Evolutionary conservation across 2,797 vertebrate species (phyloP), one percentile per base, ranked within the genome.

Genomic region (Anguilla megastoma): DNA sequence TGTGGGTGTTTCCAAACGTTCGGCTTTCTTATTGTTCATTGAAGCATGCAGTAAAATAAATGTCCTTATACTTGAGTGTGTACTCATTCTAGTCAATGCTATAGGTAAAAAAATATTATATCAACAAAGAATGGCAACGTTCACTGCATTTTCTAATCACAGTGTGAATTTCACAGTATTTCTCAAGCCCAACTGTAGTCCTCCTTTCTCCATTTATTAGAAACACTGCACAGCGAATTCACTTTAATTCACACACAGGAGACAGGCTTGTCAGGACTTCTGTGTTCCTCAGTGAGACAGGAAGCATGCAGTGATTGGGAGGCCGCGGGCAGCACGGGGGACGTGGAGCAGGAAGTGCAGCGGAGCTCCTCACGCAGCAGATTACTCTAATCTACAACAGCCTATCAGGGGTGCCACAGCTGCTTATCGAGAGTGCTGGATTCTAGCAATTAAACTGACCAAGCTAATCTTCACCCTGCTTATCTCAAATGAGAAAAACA

Each of bases 401-500:
- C 50, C 3, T 30, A 58, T 48, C 83, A 85, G 83, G 50, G 58
- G 66, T n/a, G 33, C 33, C 56, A 30, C 52, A 63, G 33, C 27
- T 60, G 58, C 30, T 60, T 54, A 85, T 85, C 52, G 16, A 54
- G 50, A 16, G 30, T n/a, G 41, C 45, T 48, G 79, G 45, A 82
- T 27, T 82, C 79, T 18, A 48, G 45, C 41, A 48, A 82, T 82
- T 82, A 82, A 21, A 48, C 79, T 82, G 41, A 82, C 79, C 18
- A 50, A 82, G 79, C 24, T 82, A 50, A 82, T 82, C 21, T 50
- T 82, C 79, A 82, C 79, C 16, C 79, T 50, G 18, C 41, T 48
- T 82, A 82, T 82, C 79, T 82, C 21, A 50, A 82, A 82, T 45
- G 21, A 82, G 18, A 82, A 24, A 76, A 76, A 52, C 16, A 76